Base-by-base conservation (phyloP, 2,797 vertebrate species). In the Crypturellus tataupa region DNA sequence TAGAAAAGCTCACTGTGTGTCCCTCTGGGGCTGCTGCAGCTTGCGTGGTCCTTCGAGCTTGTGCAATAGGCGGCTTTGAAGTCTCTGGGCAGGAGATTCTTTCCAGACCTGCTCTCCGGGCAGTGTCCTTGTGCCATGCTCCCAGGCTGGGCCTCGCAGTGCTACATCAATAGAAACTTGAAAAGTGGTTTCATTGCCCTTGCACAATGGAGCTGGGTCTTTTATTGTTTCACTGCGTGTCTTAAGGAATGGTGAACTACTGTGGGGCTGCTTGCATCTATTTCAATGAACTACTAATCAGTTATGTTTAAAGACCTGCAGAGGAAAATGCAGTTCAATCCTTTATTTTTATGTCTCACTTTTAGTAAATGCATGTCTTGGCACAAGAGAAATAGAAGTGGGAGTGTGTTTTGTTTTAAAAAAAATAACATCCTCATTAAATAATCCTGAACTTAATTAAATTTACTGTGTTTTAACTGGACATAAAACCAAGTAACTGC, bases 401-500 rank as follows among this genome's bases (percentile, higher is more conserved):
- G 94, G 91, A 93, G 89, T 83, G 29, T 87, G 46, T 84, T 92
- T 91, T 60, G 70, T 88, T 94, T 63, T 31, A 81, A 44, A 55
- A 93, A 89, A 91, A 94, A 80, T 39, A 89, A 76, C 72, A 93
- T 94, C 87, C 82, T 93, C 6, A 1, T 90, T 92, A 92, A 86
- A 91, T 89, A 92, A 91, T 90, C 79, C 85, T 93, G 71, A 65
- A 77, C 68, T 93, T 96, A 95, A 96, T 96, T 96, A 84, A 86
- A 90, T 94, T 91, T 92, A 77, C 77, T 84, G 35, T 93, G 77
- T 88, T 92, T 93, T 93, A 96, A 75, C 87, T 90, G 89, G 56
- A 84, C 51, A 21, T 53, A 87, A 65, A 83, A 92, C 85, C 62
- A 91, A 93, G 85, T 91, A 93, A 81, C 82, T 42, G 51, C 69